Base-by-base conservation (phyloP, 1,140 invertebrate species). In the Melipona quadrifasciata region DNA sequence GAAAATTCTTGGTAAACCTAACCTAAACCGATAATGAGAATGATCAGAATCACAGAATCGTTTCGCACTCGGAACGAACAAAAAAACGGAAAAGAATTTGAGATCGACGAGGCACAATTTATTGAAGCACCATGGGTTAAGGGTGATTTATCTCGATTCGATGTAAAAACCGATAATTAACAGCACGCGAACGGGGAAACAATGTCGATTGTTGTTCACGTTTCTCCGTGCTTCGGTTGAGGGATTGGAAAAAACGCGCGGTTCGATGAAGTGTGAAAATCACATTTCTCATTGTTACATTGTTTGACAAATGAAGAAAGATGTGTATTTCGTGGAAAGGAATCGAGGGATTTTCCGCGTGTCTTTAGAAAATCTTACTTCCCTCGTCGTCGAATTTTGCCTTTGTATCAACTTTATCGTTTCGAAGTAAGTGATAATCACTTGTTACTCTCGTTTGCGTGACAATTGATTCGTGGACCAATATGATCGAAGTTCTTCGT, bases 101-200 rank as follows among this genome's bases (percentile, higher is more conserved):
- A 51, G 21, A 31, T 75, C 34, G 16, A 47, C 51, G 72, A 74
- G 72, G 47, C 72, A 77, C 74, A 27, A 77, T 77, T 34, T 77
- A 58, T 77, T 27, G 57, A 27, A 77, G 57, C 76, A 78, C 76
- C 58, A 39, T 76, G 17, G 21, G 39, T 68, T 78, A 21, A 55
- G 11, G 47, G 8, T 31, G 76, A 11, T 47, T 64, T 65, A 78
- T 78, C 61, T 78, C 17, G 47, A 16, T 24, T 53, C 19, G 61
- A 78, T 67, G 53, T 24, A n/a, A 67, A 53, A 51, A 31, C 39
- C 34, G 21, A 65, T 67, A 34, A 67, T 67, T 34, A 61, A n/a
- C 17, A 78, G 27, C n/a, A 31, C 47, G 47, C 47, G 3, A 61
- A 74, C 19, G 4, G 14, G 6, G 27, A 5, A 27, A 47, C 39